These are phyloP conservation scores for Parazoanthus darwini DNA, from an alignment of 92 coral and sea anemone genomes.

Conservation along the genomic window DNA sequence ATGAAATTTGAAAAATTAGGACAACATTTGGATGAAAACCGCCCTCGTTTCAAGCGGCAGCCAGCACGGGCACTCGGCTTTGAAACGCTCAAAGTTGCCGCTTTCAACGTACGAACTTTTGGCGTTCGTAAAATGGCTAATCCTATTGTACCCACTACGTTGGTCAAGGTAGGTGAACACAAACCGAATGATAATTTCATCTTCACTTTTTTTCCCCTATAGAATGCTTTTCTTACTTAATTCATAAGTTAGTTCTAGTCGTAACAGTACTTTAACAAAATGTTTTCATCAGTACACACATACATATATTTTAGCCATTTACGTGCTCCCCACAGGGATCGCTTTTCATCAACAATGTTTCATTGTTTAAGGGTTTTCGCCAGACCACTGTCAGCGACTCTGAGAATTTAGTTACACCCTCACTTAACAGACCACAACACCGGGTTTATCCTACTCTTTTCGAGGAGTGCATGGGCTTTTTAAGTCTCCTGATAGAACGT, in stretches of 20 bases:
- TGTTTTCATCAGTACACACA: background rate
- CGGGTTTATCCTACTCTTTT: too few species aligned
- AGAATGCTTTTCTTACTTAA: background rate
- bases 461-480: too few species aligned
- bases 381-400: too few species aligned
- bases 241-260: too few species aligned
- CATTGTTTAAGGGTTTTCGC: too few species aligned
- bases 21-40: background rate
- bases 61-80: background rate
- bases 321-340: too few species aligned
- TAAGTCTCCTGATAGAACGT: too few species aligned
- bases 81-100: conserved; percentile 71
- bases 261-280: background rate
- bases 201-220: background rate
- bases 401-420: too few species aligned
- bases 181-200: background rate
- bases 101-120: conserved; percentile 80
- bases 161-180: conserved; percentile 72
- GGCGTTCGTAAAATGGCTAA: conserved; percentile 67
- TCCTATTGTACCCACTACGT: conserved; percentile 54
- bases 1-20: background rate
- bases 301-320: too few species aligned
- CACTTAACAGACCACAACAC: too few species aligned
- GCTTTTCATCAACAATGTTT: too few species aligned
- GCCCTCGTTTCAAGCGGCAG: background rate